A percentile compares a stretch with the other conserved stretches of the same genome.
Evolutionary conservation across 2,797 vertebrate species (phyloP).

Genomic region (Pempheris klunzingeri): DNA sequence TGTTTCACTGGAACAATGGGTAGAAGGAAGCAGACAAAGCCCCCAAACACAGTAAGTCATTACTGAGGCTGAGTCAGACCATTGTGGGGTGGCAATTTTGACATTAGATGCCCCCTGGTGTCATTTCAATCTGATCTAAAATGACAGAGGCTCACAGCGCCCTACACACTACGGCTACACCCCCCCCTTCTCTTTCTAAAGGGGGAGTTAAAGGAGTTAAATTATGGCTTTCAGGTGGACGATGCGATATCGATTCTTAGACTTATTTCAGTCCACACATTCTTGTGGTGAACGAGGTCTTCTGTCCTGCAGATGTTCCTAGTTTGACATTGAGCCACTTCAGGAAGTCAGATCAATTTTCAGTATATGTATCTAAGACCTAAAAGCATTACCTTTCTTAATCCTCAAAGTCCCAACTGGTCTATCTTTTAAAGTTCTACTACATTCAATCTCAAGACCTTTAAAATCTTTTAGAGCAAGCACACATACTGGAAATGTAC

Average conservation of each 20-base stretch:
- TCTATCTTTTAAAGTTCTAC: no score
- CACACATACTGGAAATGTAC: background rate
- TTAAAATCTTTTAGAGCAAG: background rate
- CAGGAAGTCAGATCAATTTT: background rate
- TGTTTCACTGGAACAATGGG: slow-evolving; percentile 85
- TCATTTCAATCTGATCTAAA: background rate
- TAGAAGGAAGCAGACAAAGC: slow-evolving; percentile 86
- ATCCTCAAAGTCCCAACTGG: background rate
- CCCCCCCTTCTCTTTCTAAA: no score
- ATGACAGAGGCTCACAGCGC: no score
- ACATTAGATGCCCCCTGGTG: background rate
- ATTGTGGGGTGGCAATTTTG: background rate
- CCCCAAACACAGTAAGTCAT: slow-evolving; percentile 60
- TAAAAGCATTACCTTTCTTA: background rate
- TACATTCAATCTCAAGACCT: background rate
- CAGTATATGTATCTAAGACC: background rate
- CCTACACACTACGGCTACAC: no score
- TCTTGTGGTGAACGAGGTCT: background rate
- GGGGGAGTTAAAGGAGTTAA: no score
- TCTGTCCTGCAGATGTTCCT: background rate
- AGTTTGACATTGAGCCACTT: background rate
- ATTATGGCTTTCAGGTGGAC: background rate
- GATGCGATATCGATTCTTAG: background rate
- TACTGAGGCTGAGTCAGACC: background rate
- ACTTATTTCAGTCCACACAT: background rate